Percentiles rank a stretch among this genome's conserved stretches.
Evolutionary conservation across 2,113 vertebrate species (phyloP).

Genomic region (Platycercus adscitus): DNA sequence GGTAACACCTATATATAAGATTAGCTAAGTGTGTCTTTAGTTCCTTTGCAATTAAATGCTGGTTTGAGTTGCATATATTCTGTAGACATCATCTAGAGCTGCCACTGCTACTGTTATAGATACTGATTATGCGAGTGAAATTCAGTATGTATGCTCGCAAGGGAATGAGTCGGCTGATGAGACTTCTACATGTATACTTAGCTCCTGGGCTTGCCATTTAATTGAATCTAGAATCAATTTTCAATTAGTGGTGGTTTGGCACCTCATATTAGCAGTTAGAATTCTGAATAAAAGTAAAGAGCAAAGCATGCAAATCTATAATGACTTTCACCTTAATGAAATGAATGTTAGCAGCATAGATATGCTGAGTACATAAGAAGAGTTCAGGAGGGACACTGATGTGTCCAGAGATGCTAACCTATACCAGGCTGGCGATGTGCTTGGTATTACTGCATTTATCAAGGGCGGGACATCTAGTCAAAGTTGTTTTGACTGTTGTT

Average conservation of each 20-base stretch:
- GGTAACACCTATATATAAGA: not conserved
- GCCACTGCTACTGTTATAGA: not conserved
- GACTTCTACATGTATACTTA: not conserved
- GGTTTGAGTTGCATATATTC: not conserved
- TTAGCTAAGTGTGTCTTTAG: not conserved
- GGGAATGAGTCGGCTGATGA: not conserved
- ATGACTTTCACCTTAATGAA: constrained; percentile 54
- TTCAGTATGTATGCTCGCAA: not conserved
- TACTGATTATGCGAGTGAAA: not conserved
- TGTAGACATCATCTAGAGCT: not conserved
- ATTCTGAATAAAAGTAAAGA: constrained; percentile 46
- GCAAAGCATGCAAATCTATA: constrained; percentile 52
- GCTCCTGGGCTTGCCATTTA: constrained; percentile 36
- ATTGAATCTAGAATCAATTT: constrained; percentile 77
- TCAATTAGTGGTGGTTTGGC: constrained; percentile 69
- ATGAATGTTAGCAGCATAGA: not conserved
- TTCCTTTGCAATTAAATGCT: not conserved
- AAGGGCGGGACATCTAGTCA: not conserved
- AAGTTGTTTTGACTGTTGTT: not conserved
- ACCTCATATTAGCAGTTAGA: constrained; percentile 61
- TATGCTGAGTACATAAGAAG: not conserved
- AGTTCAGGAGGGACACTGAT: not conserved
- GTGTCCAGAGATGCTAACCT: not conserved
- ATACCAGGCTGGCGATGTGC: not conserved
- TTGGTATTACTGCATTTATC: not conserved